These are phyloP conservation scores for Amphimedon queenslandica DNA, from an alignment of 37 sponge, comb jelly and placozoan genomes.

Conservation along the genomic window DNA sequence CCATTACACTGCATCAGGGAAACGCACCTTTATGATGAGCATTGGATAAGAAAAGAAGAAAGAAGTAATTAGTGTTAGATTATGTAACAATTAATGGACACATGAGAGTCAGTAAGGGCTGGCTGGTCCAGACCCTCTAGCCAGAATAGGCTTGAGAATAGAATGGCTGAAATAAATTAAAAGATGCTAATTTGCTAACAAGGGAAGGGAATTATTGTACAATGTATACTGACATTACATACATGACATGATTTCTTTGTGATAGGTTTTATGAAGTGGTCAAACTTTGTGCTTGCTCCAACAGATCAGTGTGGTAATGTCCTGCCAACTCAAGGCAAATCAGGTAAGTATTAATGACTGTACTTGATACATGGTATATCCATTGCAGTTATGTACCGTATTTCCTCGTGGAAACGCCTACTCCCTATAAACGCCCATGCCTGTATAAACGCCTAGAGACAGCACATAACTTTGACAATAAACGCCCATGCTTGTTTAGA, in stretches of 20 bases:
- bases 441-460: not conserved
- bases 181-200: too few relatives aligned
- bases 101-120: not conserved
- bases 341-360: conserved; percentile 7
- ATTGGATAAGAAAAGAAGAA: conserved; percentile 82
- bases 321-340: conserved; percentile 14
- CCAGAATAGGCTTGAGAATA: too few relatives aligned
- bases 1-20: conserved; percentile 43
- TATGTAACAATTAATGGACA: conserved; percentile 5
- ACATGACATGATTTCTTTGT: not conserved
- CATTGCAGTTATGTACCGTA: not conserved
- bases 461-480: too few relatives aligned
- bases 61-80: conserved; percentile 30
- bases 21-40: conserved; percentile 76
- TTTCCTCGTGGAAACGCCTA: not conserved
- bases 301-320: conserved; percentile 35
- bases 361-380: not conserved
- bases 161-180: too few relatives aligned
- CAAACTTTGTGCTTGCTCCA: conserved; percentile 78
- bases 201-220: too few relatives aligned
- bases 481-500: not conserved
- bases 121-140: too few relatives aligned
- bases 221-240: not conserved
- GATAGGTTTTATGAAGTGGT: conserved; percentile 80
- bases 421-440: not conserved